Percentiles rank a stretch among this genome's conserved stretches.
Conservation (phyloP, 1,140 invertebrate genomes). For the Drosophila mayri region DNA sequence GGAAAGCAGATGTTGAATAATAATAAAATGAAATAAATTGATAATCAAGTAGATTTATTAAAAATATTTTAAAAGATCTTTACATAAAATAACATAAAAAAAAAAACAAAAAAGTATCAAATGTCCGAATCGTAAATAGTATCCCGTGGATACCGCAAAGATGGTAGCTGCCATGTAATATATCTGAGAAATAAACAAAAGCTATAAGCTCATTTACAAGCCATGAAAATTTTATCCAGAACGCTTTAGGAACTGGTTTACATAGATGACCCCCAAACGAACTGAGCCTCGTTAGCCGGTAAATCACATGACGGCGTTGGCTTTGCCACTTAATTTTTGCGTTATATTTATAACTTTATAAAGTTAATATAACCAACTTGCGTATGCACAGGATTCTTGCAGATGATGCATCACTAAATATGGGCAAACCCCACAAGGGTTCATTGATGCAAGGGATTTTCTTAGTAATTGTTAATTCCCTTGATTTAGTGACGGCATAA, state of each 20-base stretch:
- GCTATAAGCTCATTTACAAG: constrained; percentile 24
- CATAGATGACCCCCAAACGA: constrained; percentile 2
- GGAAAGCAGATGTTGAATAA: too few relatives aligned
- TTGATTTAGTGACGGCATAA: background rate
- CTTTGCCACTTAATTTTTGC: constrained; percentile 13
- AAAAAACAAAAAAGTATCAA: too few relatives aligned
- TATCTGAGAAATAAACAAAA: constrained; percentile 1
- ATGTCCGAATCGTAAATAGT: constrained; percentile 33
- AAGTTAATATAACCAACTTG: constrained; percentile 13
- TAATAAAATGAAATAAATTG: too few relatives aligned
- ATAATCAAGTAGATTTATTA: too few relatives aligned
- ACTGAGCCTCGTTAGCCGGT: background rate
- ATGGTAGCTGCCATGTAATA: background rate
- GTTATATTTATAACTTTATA: background rate
- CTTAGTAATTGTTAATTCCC: background rate
- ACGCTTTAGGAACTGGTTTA: too few relatives aligned
- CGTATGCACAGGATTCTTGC: constrained; percentile 19
- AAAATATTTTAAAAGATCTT: too few relatives aligned
- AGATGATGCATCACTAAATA: constrained; percentile 32
- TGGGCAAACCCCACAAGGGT: constrained; percentile 10
- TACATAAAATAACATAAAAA: too few relatives aligned
- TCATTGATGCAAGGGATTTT: constrained; percentile 1
- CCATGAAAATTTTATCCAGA: constrained; percentile 1
- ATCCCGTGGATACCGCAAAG: constrained; percentile 38
- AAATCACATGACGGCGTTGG: too few relatives aligned